A percentile compares a stretch with the other conserved stretches of the same genome.
phyloP scores from a whole-genome alignment of 2,113 vertebrate genomes.

The Scytalopus superciliaris region DNA sequence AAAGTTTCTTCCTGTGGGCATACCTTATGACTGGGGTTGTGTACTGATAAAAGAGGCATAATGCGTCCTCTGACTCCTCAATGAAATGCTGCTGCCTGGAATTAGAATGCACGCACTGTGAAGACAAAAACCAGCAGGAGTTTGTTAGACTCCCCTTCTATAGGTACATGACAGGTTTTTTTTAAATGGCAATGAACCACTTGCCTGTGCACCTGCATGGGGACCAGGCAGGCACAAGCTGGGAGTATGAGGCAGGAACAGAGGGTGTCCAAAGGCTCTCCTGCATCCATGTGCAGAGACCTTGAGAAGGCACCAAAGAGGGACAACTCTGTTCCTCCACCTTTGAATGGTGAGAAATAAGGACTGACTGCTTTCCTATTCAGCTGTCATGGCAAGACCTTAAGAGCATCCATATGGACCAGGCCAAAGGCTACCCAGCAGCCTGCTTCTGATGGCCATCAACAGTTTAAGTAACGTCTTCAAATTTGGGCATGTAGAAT shows the following conservation, averaged over 20 bases:
- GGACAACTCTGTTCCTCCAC: not conserved
- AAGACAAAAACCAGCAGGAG: not conserved
- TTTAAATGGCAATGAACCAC: not conserved
- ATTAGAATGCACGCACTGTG: not conserved
- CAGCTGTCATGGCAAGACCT: not conserved
- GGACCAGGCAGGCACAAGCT: not conserved
- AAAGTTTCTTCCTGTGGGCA: not conserved
- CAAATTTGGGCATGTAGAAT: not conserved
- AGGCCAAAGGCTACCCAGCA: not conserved
- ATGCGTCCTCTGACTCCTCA: not conserved
- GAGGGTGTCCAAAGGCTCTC: not conserved
- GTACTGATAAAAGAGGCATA: slow-evolving; percentile 11
- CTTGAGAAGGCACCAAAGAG: not conserved
- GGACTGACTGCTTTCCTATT: not conserved
- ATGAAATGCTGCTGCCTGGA: not conserved
- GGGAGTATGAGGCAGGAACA: not conserved
- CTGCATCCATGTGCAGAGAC: not conserved
- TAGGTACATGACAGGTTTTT: not conserved
- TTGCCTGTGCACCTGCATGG: fast-evolving
- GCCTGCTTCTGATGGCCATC: not conserved
- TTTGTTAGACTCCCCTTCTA: not conserved
- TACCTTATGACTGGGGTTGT: slow-evolving; percentile 36
- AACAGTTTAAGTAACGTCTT: not conserved
- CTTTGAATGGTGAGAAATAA: not conserved
- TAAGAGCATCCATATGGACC: not conserved